Base-by-base conservation (phyloP, 2,888 invertebrate genomes). In the Amblyteles armatorius region DNA sequence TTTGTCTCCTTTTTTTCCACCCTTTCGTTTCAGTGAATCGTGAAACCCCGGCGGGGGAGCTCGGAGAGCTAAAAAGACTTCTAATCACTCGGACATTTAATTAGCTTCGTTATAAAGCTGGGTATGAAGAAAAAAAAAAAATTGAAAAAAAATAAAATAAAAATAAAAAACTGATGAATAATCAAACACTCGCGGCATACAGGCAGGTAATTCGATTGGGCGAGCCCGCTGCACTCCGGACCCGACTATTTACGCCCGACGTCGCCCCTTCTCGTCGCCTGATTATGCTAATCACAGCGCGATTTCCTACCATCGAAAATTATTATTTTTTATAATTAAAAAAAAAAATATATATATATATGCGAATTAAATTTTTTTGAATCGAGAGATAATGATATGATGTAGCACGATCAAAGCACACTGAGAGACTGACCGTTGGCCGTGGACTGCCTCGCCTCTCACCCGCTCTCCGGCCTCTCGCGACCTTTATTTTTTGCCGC, bases 391-490 rank as follows among this genome's bases (percentile, higher is more conserved):
- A 63, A 50, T 44, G 44, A 9, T 16, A 67, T 52, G 87, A 87
- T 86, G 89, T 85, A 79, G 83, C 85, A 72, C 84, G 87, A 88
- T 86, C 89, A 89, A 89, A 90, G 89, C 89, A 88, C 87, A 89
- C 84, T 84, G 87, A 69, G 85, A 87, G 89, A 93, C 93, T 93
- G 91, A 84, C 86, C 76, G 33, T 26, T 63, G 72, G n/a, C 29
- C 52, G 60, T 29, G 57, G 52, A 67, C 22, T 67, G 79, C 36
- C 69, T 44, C 44, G 82, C 19, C 33, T 87, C 88, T 87, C 88
- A 84, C 84, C 84, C 55, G 40, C 65, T 79, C 72, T 52, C 82
- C 52, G 83, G 82, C 82, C 87, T 83, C 82, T 76, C 73, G 69
- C 84, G 77, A 74, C 76, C 84, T 91, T 82, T 82, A 84, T 76